Percentiles rank a stretch among this genome's conserved stretches.
phyloP scores from a whole-genome alignment of 2,888 invertebrate genomes.

The Erpobdella octoculata region DNA sequence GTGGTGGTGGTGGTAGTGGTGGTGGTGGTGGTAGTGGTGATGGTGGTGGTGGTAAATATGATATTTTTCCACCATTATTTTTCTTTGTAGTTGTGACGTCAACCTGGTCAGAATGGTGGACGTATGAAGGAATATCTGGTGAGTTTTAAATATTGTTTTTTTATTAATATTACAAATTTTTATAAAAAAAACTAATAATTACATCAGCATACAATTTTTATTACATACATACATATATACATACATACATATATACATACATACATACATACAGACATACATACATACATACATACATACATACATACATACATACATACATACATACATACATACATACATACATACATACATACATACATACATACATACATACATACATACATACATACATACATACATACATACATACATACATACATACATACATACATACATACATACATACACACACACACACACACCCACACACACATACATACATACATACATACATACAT shows the following conservation, averaged over 20 bases:
- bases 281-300: constrained; percentile 29
- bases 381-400: constrained; percentile 1
- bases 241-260: constrained; percentile 24
- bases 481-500: not conserved
- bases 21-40: constrained; percentile 20
- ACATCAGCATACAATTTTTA: not conserved
- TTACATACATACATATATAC: no score
- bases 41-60: not conserved
- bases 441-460: not conserved
- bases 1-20: constrained; percentile 10
- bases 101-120: constrained; percentile 37
- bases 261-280: no score
- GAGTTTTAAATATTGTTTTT: not conserved
- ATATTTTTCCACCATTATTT: not conserved
- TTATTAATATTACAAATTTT: not conserved
- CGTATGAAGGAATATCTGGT: constrained; percentile 36
- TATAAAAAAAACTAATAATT: no score
- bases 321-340: constrained; percentile 24
- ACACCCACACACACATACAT: no score
- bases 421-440: not conserved
- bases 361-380: not conserved
- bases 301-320: constrained; percentile 28
- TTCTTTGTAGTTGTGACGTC: constrained; percentile 31
- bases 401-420: not conserved
- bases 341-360: not conserved